phyloP scores from a whole-genome alignment of 1,140 invertebrate genomes.

The Calephelis nemesis region DNA sequence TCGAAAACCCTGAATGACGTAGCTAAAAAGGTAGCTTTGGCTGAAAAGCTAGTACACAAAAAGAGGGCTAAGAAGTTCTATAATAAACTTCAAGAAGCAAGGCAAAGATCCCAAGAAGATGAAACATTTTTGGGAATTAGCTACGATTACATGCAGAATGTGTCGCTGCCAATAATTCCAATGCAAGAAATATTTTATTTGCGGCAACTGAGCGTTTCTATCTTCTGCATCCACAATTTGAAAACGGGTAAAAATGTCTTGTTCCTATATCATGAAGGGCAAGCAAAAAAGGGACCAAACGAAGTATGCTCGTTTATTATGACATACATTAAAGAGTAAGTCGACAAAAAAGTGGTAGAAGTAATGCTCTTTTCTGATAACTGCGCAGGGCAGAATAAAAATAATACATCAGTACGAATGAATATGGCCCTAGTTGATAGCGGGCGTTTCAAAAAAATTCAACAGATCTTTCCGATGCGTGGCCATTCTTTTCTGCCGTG shows the following conservation, averaged over 20 bases:
- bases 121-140: conserved; percentile 26
- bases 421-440: too few species aligned
- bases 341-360: conserved; percentile 18
- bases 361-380: conserved; percentile 21
- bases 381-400: too few species aligned
- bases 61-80: conserved; percentile 27
- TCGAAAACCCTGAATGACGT: conserved; percentile 1
- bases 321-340: conserved; percentile 17
- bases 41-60: conserved; percentile 21
- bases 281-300: conserved; percentile 22
- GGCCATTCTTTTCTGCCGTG: conserved; percentile 14
- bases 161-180: conserved; percentile 25
- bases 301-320: conserved; percentile 21
- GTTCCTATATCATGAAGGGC: conserved; percentile 18
- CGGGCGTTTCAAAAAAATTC: neutral
- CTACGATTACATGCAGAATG: conserved; percentile 30
- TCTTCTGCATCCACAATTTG: conserved; percentile 18
- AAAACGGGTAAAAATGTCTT: conserved; percentile 23
- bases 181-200: conserved; percentile 23
- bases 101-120: conserved; percentile 29
- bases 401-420: too few species aligned
- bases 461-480: conserved; percentile 1
- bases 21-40: conserved; percentile 10
- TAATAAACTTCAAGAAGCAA: conserved; percentile 28
- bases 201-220: conserved; percentile 12